Percentiles rank a stretch among this genome's conserved stretches.
Conservation (phyloP, 1,140 invertebrate species). For the Pseudomyrmex dendroicus region DNA sequence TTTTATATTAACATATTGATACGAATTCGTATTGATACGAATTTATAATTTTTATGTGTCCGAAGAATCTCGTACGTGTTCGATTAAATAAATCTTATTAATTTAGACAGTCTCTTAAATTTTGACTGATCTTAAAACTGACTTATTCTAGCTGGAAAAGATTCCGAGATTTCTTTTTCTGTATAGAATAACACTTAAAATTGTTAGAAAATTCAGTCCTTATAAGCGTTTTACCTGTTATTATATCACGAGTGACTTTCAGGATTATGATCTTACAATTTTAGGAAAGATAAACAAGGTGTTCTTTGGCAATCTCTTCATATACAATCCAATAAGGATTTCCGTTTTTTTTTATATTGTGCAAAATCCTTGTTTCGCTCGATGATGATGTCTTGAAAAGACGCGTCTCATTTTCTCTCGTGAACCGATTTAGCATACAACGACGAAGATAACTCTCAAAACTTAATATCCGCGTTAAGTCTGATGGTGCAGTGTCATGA, state of each 20-base stretch:
- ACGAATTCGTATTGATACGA: slow-evolving; percentile 64
- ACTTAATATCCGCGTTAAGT: slow-evolving; percentile 25
- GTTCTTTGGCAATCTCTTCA: not conserved
- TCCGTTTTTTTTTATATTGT: not conserved
- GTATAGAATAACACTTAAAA: slow-evolving; percentile 4
- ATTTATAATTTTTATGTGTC: slow-evolving; percentile 57
- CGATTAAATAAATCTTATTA: slow-evolving; percentile 47
- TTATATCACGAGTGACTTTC: slow-evolving; percentile 6
- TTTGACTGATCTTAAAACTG: slow-evolving; percentile 12
- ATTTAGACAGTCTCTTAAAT: slow-evolving; percentile 47
- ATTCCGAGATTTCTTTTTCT: not conserved
- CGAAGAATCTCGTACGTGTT: slow-evolving; percentile 43
- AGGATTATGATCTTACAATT: not conserved
- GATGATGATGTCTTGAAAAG: not conserved
- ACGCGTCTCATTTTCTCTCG: slow-evolving; percentile 1
- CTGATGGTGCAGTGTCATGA: slow-evolving; percentile 33
- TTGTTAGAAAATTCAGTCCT: slow-evolving; percentile 37
- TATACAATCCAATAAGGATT: slow-evolving; percentile 2
- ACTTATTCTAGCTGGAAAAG: slow-evolving; percentile 25
- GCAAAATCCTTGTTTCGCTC: not conserved
- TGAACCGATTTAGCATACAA: not conserved
- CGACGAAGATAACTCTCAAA: slow-evolving; percentile 30
- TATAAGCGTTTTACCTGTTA: slow-evolving; percentile 1
- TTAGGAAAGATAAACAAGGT: slow-evolving; percentile 21
- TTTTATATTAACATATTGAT: slow-evolving; percentile 29